Evolutionary conservation across 1,140 invertebrate species (phyloP), one percentile per base, ranked within the genome.

Genomic region (Metaphire vulgaris): DNA sequence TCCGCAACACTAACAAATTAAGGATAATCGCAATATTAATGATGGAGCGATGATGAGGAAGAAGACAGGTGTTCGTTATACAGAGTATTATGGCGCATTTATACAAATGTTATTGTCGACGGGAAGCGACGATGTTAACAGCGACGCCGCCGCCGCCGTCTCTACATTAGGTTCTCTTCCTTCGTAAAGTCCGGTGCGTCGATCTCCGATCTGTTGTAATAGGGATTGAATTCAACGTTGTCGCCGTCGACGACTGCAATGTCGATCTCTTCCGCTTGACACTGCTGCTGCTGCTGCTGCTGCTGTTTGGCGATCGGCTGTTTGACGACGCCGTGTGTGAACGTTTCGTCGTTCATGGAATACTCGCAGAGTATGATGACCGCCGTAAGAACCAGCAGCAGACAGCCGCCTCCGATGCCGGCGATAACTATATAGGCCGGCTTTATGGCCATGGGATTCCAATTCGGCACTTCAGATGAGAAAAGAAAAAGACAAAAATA

Each of bases 341-440:
- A 21, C 21, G 6, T 21, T 12, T 56, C 21, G 41, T 12, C 41
- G 41, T 21, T 6, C 41, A 56, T 6, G 6, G 41, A 21, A 56
- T 56, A 56, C 72, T 73, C 31, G 34, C 72, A 73, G 34, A 73
- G 72, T 6, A 34, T 34, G 1, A 73, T 0, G 12, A 73, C 30
- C n/a, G 72, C 72, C 30, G 34, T 34, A 6, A 41, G 12, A 15
- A 34, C 41, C n/a, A 73, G 32, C 33, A 73, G 28, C 15, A 73
- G 33, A n/a, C 72, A 73, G 1, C 32, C 72, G 2, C 33, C 41
- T 26, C 72, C 72, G 28, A 73, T 32, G 26, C 72, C 33, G 21
- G 34, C 41, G 1, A 73, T 26, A 26, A 73, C 72, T n/a, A 73
- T 64, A n/a, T 73, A 73, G 34, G 72, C 72, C 6, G 72, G 72